Evolutionary conservation across 1,140 invertebrate genomes (phyloP), one percentile per base, ranked within the genome.

Genomic region (Rhynchophorus ferrugineus): DNA sequence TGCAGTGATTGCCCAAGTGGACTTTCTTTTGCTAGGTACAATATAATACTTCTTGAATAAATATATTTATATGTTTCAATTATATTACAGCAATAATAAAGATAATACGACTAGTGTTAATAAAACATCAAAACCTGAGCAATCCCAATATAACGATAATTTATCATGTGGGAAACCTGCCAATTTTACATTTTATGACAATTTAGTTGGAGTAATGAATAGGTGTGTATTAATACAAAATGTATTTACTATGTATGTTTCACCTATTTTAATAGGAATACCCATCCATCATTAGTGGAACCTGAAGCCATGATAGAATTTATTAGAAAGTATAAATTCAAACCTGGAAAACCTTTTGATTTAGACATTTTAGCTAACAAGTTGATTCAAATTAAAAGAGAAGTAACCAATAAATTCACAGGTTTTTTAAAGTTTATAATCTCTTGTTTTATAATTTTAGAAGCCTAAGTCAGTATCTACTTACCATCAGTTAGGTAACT

Each of bases 401-500:
- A 90, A 68, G 78, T 79, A 67, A 61, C 41, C 13, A n/a, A 39
- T 3, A 33, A 16, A 2, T 6, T 1, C 17, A 37, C n/a, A n/a
- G n/a, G n/a, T n/a, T n/a, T n/a, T n/a, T n/a, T n/a, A n/a, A n/a
- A n/a, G n/a, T 17, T 37, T 13, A 41, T 18, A 6, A 3, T 19
- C 7, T 41, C 17, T 17, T 1, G 2, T 8, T 11, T 7, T 19
- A 8, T 16, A 16, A 42, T 69, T 72, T 45, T 62, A 84, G 78
- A 90, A 89, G 74, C 87, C 88, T 53, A 88, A 88, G 62, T 91
- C 88, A 41, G 82, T 89, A 19, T 83, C 89, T 63, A 72, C 90
- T 24, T 90, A 89, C 66, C 90, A 91, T 66, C 87, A 91, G 67
- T 91, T 92, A 64, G 89, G 88, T 3, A 91, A 93, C 69, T 92